Conservation (phyloP, 35 echinoderm and acorn worm genomes). For the Lytechinus pictus region DNA sequence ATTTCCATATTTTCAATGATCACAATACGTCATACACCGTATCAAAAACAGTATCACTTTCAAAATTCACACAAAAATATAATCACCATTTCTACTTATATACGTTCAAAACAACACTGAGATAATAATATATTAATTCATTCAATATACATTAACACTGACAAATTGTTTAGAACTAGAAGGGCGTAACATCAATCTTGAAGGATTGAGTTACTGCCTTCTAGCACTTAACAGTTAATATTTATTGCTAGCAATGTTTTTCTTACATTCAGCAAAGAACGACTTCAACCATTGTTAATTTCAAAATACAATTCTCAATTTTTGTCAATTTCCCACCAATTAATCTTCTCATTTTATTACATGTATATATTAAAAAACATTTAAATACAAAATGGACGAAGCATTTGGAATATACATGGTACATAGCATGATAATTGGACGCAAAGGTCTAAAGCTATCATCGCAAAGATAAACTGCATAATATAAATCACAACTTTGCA, state of each 20-base stretch:
- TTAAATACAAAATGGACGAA: neutral
- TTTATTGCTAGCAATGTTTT: slow-evolving; percentile 6
- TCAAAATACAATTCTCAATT: neutral
- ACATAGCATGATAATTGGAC: neutral
- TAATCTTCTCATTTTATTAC: neutral
- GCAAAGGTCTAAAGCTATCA: neutral
- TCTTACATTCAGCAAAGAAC: neutral
- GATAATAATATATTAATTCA: neutral
- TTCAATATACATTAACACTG: neutral
- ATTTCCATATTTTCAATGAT: neutral
- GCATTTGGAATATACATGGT: neutral
- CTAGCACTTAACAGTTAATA: neutral
- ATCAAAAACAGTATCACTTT: neutral
- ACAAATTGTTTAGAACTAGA: too few species aligned
- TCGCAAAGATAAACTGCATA: neutral
- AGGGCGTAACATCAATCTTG: too few species aligned
- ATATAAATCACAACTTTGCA: neutral
- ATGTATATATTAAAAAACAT: neutral
- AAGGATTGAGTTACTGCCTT: too few species aligned
- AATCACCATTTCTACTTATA: neutral
- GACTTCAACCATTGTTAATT: neutral
- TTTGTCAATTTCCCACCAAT: neutral
- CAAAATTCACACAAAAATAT: neutral
- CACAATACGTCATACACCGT: neutral
- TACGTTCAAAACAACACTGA: neutral